Conservation (phyloP, 2,888 invertebrate genomes). For the Plagiodera versicolora region DNA sequence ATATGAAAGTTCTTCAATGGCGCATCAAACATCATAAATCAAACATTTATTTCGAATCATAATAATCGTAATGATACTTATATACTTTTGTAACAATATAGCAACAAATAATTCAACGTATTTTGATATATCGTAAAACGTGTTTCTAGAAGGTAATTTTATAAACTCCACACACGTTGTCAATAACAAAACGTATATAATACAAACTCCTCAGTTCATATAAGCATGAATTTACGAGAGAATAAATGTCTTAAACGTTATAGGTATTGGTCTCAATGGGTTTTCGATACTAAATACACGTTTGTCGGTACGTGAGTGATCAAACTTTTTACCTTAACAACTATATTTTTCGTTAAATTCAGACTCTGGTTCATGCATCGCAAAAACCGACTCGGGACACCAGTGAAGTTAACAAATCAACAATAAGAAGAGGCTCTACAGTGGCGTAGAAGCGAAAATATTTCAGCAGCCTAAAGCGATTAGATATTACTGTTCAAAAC, state of each 20-base stretch:
- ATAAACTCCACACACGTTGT: slow-evolving; percentile 37
- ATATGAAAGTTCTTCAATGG: slow-evolving; percentile 41
- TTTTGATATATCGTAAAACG: slow-evolving; percentile 39
- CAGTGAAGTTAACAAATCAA: not conserved
- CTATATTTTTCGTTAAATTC: slow-evolving; percentile 7
- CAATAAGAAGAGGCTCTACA: not conserved
- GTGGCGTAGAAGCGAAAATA: not conserved
- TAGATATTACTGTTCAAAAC: not conserved
- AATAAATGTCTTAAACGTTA: slow-evolving; percentile 45
- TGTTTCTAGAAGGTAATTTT: slow-evolving; percentile 35
- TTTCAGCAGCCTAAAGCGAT: not conserved
- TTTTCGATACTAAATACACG: slow-evolving; percentile 25
- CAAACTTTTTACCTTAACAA: not conserved
- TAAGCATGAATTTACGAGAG: slow-evolving; percentile 39
- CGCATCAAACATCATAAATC: slow-evolving; percentile 8
- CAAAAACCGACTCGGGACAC: not conserved
- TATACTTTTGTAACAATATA: slow-evolving; percentile 51
- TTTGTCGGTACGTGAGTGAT: slow-evolving; percentile 14
- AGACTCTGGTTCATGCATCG: slow-evolving; percentile 3
- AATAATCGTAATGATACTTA: slow-evolving; percentile 10
- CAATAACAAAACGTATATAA: slow-evolving; percentile 41
- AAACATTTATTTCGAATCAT: slow-evolving; percentile 13
- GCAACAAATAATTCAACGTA: slow-evolving; percentile 50
- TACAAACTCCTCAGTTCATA: slow-evolving; percentile 39
- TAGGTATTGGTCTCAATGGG: slow-evolving; percentile 52